Evolutionary conservation across 2,797 vertebrate species (phyloP).

Genomic region (Argentina silus): DNA sequence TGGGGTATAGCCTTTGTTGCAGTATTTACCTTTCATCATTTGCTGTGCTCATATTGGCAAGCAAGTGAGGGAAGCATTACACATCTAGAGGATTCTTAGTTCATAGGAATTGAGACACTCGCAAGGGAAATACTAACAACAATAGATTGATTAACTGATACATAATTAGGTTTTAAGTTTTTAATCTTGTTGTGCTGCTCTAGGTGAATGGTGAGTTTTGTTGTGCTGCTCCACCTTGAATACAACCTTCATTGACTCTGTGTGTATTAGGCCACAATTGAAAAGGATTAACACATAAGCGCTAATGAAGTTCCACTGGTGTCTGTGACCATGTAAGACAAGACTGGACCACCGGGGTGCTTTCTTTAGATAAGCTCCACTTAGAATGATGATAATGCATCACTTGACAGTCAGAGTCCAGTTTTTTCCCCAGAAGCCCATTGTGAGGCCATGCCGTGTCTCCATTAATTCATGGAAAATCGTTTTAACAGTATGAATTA

Average conservation of each 20-base stretch:
- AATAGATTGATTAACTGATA: no score
- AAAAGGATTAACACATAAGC: constrained; percentile 54
- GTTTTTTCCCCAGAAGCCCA: constrained; percentile 76
- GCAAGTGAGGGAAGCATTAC: no score
- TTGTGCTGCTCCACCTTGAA: constrained; percentile 9
- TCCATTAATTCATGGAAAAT: constrained; percentile 87
- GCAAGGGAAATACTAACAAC: no score
- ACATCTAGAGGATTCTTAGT: no score
- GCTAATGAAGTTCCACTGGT: constrained; percentile 55
- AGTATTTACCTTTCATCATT: no score
- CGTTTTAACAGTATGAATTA: constrained; percentile 89
- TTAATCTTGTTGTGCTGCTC: no score
- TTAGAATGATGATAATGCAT: constrained; percentile 76
- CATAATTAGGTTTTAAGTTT: no score
- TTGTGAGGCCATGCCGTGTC: constrained; percentile 68
- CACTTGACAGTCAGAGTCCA: constrained; percentile 64
- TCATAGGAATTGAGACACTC: no score
- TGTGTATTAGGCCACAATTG: constrained; percentile 50
- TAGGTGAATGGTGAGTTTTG: no score
- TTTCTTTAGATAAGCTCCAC: constrained; percentile 74
- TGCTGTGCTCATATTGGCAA: no score
- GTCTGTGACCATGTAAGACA: constrained; percentile 39
- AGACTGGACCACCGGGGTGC: constrained; percentile 41
- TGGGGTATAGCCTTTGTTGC: no score
- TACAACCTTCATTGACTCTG: constrained; percentile 52